Evolutionary conservation across 2,888 invertebrate genomes (phyloP).

Genomic region (Pomacea canaliculata): DNA sequence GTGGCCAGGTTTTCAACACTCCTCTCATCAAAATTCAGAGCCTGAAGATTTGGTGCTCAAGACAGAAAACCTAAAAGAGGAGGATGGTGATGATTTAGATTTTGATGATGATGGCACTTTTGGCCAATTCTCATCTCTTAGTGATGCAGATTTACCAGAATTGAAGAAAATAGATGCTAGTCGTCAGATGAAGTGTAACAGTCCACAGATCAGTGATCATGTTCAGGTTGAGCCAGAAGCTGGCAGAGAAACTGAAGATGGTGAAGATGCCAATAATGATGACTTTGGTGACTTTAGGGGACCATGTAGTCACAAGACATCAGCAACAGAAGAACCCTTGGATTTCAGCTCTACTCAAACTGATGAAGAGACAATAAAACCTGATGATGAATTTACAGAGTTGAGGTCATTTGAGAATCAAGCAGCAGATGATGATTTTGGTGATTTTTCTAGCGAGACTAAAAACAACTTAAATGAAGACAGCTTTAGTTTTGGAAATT

Average conservation of each 20-base stretch:
- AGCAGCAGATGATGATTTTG: constrained; percentile 12
- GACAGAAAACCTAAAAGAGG: constrained; percentile 4
- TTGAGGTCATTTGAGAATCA: too few relatives aligned
- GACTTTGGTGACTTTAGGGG: constrained; percentile 15
- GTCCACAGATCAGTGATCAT: background rate
- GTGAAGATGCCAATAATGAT: background rate
- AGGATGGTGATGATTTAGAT: constrained; percentile 1
- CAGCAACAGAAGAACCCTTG: too few relatives aligned
- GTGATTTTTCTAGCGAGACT: constrained; percentile 4
- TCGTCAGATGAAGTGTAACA: background rate
- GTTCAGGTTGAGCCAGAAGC: background rate
- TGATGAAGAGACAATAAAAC: too few relatives aligned
- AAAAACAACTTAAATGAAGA: constrained; percentile 4
- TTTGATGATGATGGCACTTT: constrained; percentile 8
- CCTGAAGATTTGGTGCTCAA: constrained; percentile 22
- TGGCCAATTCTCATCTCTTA: background rate
- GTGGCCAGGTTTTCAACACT: constrained; percentile 14
- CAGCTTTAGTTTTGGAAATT: constrained; percentile 21
- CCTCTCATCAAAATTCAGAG: background rate
- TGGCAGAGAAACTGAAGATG: background rate
- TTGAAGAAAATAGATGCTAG: background rate
- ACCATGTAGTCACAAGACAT: too few relatives aligned
- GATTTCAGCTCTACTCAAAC: too few relatives aligned
- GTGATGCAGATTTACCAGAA: background rate
- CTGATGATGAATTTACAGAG: too few relatives aligned